Evolutionary conservation across 2,888 invertebrate genomes (phyloP).

Genomic region (Girardia tigrina): DNA sequence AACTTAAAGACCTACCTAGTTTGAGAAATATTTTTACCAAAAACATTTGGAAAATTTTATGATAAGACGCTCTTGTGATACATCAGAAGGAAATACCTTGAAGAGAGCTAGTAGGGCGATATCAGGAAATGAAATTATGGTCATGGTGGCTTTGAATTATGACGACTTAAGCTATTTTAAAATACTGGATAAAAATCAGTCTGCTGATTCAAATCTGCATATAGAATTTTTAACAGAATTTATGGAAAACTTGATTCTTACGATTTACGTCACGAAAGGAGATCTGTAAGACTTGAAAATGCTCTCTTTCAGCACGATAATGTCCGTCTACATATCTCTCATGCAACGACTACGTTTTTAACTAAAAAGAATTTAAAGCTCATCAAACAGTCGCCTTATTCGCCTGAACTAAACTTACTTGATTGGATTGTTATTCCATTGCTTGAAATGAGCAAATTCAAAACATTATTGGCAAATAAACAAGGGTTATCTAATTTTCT

Average conservation of each 20-base stretch:
- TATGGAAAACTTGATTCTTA: too few relatives aligned
- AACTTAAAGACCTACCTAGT: too few relatives aligned
- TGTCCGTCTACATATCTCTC: slow-evolving; percentile 25
- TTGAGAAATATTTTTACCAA: too few relatives aligned
- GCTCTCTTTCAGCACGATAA: slow-evolving; percentile 28
- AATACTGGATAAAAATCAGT: slow-evolving; percentile 10
- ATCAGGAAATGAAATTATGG: slow-evolving; percentile 24
- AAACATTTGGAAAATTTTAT: too few relatives aligned
- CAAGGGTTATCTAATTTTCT: too few relatives aligned
- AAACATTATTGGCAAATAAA: too few relatives aligned
- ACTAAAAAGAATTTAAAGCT: slow-evolving; percentile 23
- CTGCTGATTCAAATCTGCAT: slow-evolving; percentile 17
- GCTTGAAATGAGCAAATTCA: too few relatives aligned
- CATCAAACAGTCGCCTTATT: slow-evolving; percentile 26
- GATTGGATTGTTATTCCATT: too few relatives aligned
- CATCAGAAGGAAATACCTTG: slow-evolving; percentile 21
- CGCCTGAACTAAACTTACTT: slow-evolving; percentile 26
- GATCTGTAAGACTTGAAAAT: too few relatives aligned
- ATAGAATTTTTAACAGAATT: slow-evolving; percentile 18
- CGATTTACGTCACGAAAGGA: too few relatives aligned
- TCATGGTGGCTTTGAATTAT: slow-evolving; percentile 17
- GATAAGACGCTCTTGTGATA: slow-evolving; percentile 21
- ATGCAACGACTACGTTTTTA: too few relatives aligned
- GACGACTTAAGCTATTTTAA: slow-evolving; percentile 15
- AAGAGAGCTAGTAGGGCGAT: slow-evolving; percentile 21